phyloP scores from a whole-genome alignment of 2,797 vertebrate genomes.

The Myotis daubentonii region DNA sequence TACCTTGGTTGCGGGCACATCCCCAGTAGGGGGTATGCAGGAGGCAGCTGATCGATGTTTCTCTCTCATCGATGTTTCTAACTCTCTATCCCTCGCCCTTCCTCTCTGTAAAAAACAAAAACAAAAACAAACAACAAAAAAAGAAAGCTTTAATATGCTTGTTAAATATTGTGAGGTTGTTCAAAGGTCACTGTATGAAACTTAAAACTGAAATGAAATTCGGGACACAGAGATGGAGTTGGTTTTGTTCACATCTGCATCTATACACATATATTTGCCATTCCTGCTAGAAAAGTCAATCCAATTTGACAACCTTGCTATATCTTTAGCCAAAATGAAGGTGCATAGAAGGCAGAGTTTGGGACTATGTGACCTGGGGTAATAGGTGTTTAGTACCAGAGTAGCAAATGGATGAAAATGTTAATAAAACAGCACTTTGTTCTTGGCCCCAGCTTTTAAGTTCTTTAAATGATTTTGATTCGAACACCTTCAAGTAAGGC shows the following conservation, averaged over 20 bases:
- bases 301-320: neutral
- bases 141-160: neutral
- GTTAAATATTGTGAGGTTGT: neutral
- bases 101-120: no score
- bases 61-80: no score
- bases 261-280: neutral
- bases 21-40: no score
- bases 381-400: neutral
- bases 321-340: conserved; percentile 42
- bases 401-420: neutral
- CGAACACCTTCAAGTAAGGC: conserved; percentile 7
- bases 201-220: neutral
- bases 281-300: conserved; percentile 28
- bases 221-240: neutral
- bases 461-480: neutral
- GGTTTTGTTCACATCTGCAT: neutral
- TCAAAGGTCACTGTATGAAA: neutral
- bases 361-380: neutral
- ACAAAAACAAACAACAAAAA: no score
- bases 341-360: conserved; percentile 10
- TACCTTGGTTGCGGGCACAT: no score
- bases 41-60: no score
- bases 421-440: neutral
- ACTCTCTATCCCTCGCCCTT: no score
- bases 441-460: neutral